Evolutionary conservation across 2,888 invertebrate species (phyloP).

Genomic region (Adelognathus sp.): DNA sequence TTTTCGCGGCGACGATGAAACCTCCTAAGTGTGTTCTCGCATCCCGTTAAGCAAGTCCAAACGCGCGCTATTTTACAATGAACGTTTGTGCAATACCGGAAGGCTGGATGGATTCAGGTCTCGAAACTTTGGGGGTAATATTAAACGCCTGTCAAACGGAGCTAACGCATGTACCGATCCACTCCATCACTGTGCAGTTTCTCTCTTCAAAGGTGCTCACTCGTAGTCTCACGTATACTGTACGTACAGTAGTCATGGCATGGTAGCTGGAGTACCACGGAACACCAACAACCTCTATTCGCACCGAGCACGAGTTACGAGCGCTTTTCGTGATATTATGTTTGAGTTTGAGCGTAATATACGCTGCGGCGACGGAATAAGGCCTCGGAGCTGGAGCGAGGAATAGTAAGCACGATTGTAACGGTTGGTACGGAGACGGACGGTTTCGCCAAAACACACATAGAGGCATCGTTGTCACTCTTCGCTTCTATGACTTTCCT

Average conservation of each 20-base stretch:
- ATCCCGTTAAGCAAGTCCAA: background rate
- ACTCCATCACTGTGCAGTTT: background rate
- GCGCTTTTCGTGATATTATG: constrained; percentile 79
- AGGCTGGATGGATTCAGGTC: constrained; percentile 45
- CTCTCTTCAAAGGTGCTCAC: background rate
- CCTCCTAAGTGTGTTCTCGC: background rate
- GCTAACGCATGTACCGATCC: constrained; percentile 66
- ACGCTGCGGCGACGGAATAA: constrained; percentile 56
- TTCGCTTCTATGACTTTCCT: no score
- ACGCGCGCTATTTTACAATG: background rate
- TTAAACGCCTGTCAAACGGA: constrained; percentile 77
- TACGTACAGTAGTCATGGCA: background rate
- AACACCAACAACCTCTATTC: background rate
- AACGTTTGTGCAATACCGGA: constrained; percentile 9
- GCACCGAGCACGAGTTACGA: constrained; percentile 68
- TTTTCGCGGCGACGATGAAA: background rate
- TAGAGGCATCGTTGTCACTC: background rate
- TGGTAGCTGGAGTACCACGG: background rate
- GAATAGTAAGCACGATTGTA: constrained; percentile 4
- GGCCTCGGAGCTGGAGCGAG: background rate
- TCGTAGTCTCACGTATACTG: background rate
- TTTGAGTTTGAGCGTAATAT: constrained; percentile 79
- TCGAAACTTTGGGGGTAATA: constrained; percentile 74
- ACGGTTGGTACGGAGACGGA: background rate
- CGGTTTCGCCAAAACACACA: background rate